Conservation (phyloP, 2,888 invertebrate species). For the Drosophila helvetica region DNA sequence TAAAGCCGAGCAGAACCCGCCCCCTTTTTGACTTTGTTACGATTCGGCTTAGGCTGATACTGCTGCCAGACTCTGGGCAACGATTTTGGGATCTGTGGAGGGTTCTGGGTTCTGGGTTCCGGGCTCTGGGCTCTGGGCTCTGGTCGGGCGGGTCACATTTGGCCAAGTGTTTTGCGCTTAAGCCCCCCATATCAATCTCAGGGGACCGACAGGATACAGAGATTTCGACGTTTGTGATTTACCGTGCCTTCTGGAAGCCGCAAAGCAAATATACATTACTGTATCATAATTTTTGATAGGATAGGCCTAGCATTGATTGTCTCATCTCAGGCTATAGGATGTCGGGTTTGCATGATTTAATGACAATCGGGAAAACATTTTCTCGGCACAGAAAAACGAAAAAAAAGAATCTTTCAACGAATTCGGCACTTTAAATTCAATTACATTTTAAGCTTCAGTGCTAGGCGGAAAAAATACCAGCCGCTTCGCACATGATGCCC, state of each 20-base stretch:
- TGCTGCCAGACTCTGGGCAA: slow-evolving; percentile 7
- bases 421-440: slow-evolving; percentile 76
- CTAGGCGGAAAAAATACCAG: slow-evolving; percentile 6
- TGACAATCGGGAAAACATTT: slow-evolving; percentile 54
- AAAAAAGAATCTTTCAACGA: slow-evolving; percentile 55
- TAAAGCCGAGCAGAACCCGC: slow-evolving; percentile 46
- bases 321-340: slow-evolving; percentile 21
- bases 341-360: slow-evolving; percentile 47
- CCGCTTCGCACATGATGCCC: slow-evolving; percentile 62
- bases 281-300: slow-evolving; percentile 70
- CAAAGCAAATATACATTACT: slow-evolving; percentile 56
- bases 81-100: slow-evolving; percentile 11
- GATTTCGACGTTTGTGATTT: slow-evolving; percentile 83
- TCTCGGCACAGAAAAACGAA: background rate
- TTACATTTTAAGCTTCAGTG: slow-evolving; percentile 67
- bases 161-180: slow-evolving; percentile 84
- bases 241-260: slow-evolving; percentile 53
- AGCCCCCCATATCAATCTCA: slow-evolving; percentile 84
- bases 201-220: slow-evolving; percentile 81
- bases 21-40: slow-evolving; percentile 60
- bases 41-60: slow-evolving; percentile 64
- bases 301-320: slow-evolving; percentile 33
- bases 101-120: no score
- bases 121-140: background rate
- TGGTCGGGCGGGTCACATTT: slow-evolving; percentile 83